These are phyloP conservation scores for Ooceraea biroi DNA, from an alignment of 1,140 invertebrate genomes.

Conservation along the genomic window DNA sequence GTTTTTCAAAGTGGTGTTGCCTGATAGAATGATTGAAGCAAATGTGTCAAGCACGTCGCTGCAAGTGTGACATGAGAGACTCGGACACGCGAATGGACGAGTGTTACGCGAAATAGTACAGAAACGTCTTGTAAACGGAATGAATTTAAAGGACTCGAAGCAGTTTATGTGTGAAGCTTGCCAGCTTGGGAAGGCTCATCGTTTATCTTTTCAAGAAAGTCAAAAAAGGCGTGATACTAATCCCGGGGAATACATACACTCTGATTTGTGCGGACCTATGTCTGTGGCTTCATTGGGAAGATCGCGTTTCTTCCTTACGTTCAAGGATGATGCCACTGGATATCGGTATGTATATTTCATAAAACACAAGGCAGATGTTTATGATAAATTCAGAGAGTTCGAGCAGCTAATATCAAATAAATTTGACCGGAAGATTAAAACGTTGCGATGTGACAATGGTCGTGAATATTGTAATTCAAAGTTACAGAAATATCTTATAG, in stretches of 20 bases:
- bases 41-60: no score
- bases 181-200: no score
- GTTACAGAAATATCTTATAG: background rate
- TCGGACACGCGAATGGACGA: no score
- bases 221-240: no score
- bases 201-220: no score
- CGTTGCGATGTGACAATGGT: constrained; percentile 1
- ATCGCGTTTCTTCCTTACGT: background rate
- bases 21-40: no score
- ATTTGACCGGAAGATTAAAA: background rate
- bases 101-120: no score
- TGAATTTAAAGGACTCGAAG: no score
- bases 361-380: constrained; percentile 47
- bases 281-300: background rate
- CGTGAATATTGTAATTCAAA: background rate
- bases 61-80: no score
- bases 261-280: background rate
- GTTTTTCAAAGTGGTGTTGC: no score
- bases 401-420: constrained; percentile 14
- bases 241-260: background rate
- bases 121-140: no score
- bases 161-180: no score
- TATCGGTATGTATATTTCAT: constrained; percentile 32
- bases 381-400: constrained; percentile 32
- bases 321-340: constrained; percentile 30